Percentiles rank a stretch among this genome's conserved stretches.
Conservation (phyloP, 1,140 invertebrate species). For the Sycophila sp. region DNA sequence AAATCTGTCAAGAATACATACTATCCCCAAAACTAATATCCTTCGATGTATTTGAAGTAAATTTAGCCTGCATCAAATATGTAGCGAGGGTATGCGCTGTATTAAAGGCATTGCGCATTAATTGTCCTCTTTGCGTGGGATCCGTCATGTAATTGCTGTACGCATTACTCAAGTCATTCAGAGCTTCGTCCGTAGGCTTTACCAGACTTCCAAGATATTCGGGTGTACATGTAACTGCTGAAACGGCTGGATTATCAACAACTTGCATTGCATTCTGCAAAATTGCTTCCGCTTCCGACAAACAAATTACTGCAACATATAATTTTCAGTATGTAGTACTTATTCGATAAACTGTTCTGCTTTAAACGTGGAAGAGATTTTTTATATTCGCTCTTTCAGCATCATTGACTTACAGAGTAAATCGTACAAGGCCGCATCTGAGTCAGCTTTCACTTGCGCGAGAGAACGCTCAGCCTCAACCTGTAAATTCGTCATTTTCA, state of each 20-base stretch:
- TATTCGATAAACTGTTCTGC: constrained; percentile 8
- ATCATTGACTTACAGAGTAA: constrained; percentile 55
- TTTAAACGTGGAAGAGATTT: neutral
- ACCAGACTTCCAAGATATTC: constrained; percentile 71
- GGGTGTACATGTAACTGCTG: constrained; percentile 75
- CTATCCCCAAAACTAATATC: constrained; percentile 79
- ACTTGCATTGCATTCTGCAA: constrained; percentile 72
- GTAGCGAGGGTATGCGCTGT: constrained; percentile 70
- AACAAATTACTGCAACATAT: constrained; percentile 66
- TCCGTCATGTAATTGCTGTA: constrained; percentile 56
- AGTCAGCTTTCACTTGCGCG: constrained; percentile 55
- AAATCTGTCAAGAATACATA: constrained; percentile 61
- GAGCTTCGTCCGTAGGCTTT: constrained; percentile 58
- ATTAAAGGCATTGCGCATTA: constrained; percentile 57
- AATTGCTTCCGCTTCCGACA: constrained; percentile 71
- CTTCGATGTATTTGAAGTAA: constrained; percentile 76
- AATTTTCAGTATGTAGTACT: constrained; percentile 22
- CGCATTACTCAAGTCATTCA: constrained; percentile 56
- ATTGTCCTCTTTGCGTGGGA: constrained; percentile 54
- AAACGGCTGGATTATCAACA: constrained; percentile 77
- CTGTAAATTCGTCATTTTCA: constrained; percentile 65
- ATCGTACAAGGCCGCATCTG: constrained; percentile 54
- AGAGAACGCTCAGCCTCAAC: constrained; percentile 52
- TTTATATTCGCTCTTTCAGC: neutral
- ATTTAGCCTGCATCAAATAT: constrained; percentile 75